These are phyloP conservation scores for Bolborhynchus lineola DNA, from an alignment of 2,113 vertebrate genomes.

Conservation along the genomic window DNA sequence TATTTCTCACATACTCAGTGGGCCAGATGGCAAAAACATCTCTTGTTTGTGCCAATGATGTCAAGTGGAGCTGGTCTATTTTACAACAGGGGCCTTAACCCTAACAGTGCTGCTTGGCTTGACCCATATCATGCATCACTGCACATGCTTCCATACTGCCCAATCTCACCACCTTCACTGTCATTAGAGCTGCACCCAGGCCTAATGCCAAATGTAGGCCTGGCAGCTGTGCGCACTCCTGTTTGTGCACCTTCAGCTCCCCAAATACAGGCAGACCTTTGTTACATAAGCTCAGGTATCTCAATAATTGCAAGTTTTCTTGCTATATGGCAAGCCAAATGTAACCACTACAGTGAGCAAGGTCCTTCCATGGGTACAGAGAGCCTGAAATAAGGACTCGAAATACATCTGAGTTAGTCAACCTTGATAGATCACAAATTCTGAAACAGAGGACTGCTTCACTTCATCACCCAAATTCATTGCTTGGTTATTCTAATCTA, in stretches of 20 bases:
- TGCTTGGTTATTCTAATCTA: not conserved
- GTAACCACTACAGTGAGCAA: not conserved
- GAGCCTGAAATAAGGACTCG: not conserved
- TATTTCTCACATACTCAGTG: not conserved
- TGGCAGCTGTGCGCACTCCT: not conserved
- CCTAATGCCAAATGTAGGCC: not conserved
- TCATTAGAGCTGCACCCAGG: not conserved
- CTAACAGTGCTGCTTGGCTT: not conserved
- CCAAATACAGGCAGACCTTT: not conserved
- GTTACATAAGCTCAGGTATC: not conserved
- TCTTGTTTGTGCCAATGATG: not conserved
- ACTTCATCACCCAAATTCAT: not conserved
- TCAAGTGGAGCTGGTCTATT: not conserved
- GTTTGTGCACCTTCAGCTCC: not conserved
- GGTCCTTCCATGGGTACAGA: not conserved
- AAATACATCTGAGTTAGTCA: not conserved
- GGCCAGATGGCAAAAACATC: not conserved
- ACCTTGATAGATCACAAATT: not conserved
- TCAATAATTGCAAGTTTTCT: not conserved
- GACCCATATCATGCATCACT: fast-evolving
- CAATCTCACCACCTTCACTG: not conserved
- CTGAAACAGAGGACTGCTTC: not conserved
- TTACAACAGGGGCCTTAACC: not conserved
- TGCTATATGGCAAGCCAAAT: not conserved
- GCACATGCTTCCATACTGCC: not conserved